Evolutionary conservation across 2,888 invertebrate species (phyloP).

Genomic region (Nineta flava): DNA sequence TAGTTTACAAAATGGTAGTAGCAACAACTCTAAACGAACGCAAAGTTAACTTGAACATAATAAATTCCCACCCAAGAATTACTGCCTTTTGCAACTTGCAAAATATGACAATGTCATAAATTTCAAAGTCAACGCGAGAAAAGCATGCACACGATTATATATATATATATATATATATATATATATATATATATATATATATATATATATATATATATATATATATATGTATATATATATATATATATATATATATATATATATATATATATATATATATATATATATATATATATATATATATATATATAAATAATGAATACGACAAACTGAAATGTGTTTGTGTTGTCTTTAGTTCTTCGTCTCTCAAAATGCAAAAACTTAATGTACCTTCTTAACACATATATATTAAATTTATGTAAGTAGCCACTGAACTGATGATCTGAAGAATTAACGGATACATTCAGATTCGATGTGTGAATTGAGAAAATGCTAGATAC

Average conservation of each 20-base stretch:
- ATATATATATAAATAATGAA: background rate
- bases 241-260: background rate
- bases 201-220: background rate
- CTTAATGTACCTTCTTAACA: too few relatives aligned
- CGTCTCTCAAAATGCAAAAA: too few relatives aligned
- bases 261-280: background rate
- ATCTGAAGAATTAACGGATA: too few relatives aligned
- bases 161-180: background rate
- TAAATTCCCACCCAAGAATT: conserved; percentile 42
- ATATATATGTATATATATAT: background rate
- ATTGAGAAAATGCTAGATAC: too few relatives aligned
- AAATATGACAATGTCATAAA: conserved; percentile 43
- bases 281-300: background rate
- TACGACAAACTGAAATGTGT: too few relatives aligned
- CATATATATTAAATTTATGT: too few relatives aligned
- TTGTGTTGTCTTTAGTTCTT: too few relatives aligned
- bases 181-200: background rate
- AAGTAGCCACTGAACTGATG: too few relatives aligned
- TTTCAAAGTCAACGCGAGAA: conserved; percentile 22
- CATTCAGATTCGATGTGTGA: too few relatives aligned
- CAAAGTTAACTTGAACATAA: conserved; percentile 18
- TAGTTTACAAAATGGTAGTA: background rate
- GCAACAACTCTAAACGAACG: background rate
- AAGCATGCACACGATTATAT: conserved; percentile 18
- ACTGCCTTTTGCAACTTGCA: conserved; percentile 39